Evolutionary conservation across 2,797 vertebrate genomes (phyloP), one percentile per base, ranked within the genome.

Genomic region (Alauda arvensis): DNA sequence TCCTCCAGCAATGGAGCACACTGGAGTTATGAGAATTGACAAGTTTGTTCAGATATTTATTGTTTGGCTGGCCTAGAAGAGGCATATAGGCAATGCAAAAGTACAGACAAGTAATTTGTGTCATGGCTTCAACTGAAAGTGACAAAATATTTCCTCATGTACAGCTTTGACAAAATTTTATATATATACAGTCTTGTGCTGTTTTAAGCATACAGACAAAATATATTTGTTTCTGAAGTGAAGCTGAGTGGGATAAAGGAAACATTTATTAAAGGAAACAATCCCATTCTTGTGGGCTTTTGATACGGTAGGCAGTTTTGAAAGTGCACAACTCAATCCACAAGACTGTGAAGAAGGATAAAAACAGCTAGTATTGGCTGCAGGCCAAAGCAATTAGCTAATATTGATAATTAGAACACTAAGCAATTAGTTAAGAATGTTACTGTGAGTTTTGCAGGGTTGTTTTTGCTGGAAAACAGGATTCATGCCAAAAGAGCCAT

Each of bases 381-480:
- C 37, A 60, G 13, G 29, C 57, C 75, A 94, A 87, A 77, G 19
- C 25, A 89, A 60, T 89, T 91, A 92, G 40, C 34, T 60, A 69
- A 83, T 87, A 95, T 53, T 57, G 49, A 78, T 83, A 85, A 89
- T 81, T 81, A 71, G 60, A 85, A 92, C 90, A 78, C 42, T 39
- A 80, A 52, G 39, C 31, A 66, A 78, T 86, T 91, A 70, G 53
- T 86, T 66, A 67, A 56, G 17, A 81, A 49, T 76, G 17, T 53
- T 88, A 57, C 55, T 33, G 53, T 45, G 34, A 86, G 37, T 15
- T 88, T 74, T 84, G 2, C 5, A 57, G 29, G 4, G 18, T 46
- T 89, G 25, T 76, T 84, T 82, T 72, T 72, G 25, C 14, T 85
- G 57, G 62, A 70, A 70, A 89, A 86, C 15, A 89, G 65, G 82